These are phyloP conservation scores for Spodoptera exigua DNA, from an alignment of 2,888 invertebrate species.

Conservation along the genomic window DNA sequence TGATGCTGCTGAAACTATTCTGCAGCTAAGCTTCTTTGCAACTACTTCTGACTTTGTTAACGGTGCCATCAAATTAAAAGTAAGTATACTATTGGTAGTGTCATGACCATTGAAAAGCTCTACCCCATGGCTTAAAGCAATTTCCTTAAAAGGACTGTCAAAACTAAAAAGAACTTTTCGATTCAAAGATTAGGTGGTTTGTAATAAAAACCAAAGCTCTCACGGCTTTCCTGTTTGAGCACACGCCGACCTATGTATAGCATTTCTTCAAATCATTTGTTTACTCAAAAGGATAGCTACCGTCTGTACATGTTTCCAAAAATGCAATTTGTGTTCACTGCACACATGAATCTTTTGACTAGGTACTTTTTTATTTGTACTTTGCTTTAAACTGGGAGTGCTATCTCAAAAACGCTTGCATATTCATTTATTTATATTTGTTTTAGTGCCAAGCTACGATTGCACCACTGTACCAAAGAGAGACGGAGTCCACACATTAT, in stretches of 20 bases:
- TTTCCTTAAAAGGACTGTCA: too few relatives aligned
- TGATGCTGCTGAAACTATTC: conserved; percentile 91
- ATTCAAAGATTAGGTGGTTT: too few relatives aligned
- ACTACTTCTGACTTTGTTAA: conserved; percentile 92
- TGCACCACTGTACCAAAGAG: conserved; percentile 80
- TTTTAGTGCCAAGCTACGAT: conserved; percentile 83
- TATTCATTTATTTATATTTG: conserved; percentile 19
- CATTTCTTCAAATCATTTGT: too few relatives aligned
- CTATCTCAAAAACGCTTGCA: neutral
- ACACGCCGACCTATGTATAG: too few relatives aligned
- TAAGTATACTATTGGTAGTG: conserved; percentile 62
- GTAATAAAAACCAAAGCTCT: too few relatives aligned
- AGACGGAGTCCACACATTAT: conserved; percentile 69
- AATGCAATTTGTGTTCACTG: neutral
- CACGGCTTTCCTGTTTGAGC: too few relatives aligned
- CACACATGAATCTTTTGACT: neutral
- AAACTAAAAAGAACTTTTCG: too few relatives aligned
- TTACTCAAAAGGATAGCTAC: too few relatives aligned
- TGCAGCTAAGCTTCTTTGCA: conserved; percentile 93
- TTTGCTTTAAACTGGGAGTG: neutral
- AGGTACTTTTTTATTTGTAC: neutral
- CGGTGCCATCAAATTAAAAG: conserved; percentile 94
- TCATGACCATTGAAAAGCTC: too few relatives aligned
- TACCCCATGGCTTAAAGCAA: too few relatives aligned
- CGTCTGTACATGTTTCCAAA: neutral